A percentile compares a stretch with the other conserved stretches of the same genome.
These are phyloP conservation scores for Eumeta japonica DNA, from an alignment of 1,140 invertebrate species.

Conservation along the genomic window DNA sequence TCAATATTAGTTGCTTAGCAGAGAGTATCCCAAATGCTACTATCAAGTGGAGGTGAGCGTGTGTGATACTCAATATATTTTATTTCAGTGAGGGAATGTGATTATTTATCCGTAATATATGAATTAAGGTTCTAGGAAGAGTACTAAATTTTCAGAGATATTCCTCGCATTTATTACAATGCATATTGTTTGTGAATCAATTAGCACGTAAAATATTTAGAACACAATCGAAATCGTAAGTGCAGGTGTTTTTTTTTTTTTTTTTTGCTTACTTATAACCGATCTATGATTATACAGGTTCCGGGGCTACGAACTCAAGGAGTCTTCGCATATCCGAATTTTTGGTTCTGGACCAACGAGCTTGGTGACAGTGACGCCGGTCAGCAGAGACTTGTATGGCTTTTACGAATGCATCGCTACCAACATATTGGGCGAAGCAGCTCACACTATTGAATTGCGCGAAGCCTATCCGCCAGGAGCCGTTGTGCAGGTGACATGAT, in stretches of 20 bases:
- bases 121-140: too few species aligned
- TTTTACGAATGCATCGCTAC: constrained; percentile 80
- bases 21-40: constrained; percentile 90
- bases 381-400: constrained; percentile 67
- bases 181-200: too few species aligned
- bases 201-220: too few species aligned
- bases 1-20: constrained; percentile 86
- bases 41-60: constrained; percentile 72
- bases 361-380: constrained; percentile 66
- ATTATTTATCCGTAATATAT: too few species aligned
- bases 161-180: too few species aligned
- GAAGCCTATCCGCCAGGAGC: constrained; percentile 61
- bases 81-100: too few species aligned
- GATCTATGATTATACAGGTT: too few species aligned
- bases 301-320: constrained; percentile 53
- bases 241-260: too few species aligned
- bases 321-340: constrained; percentile 61
- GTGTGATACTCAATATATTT: too few species aligned
- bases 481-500: constrained; percentile 30
- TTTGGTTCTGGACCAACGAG: constrained; percentile 69
- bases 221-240: too few species aligned
- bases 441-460: constrained; percentile 68
- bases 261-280: too few species aligned
- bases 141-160: too few species aligned
- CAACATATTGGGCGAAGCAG: constrained; percentile 71